Base-by-base conservation (phyloP, 2,888 invertebrate genomes). In the Apamea anceps region DNA sequence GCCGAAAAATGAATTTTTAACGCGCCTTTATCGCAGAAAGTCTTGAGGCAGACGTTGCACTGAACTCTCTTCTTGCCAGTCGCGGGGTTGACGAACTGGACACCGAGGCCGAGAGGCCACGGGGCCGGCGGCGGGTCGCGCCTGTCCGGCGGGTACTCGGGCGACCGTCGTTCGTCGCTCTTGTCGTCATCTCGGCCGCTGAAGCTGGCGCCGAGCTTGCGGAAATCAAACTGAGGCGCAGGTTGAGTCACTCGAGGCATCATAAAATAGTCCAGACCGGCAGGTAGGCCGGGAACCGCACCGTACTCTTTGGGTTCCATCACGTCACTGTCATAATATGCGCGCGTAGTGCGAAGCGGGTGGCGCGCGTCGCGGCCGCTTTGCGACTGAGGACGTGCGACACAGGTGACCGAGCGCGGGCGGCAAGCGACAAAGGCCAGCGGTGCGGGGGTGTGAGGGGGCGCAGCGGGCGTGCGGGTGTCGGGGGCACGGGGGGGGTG, bases 11-110 rank as follows among this genome's bases (percentile, higher is more conserved):
- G 99, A 77, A 99, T 99, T 97, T 99, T 99, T 77, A 99, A 97
- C 67, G 99, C 99, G 86, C 99, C 99, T 96, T 99, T 99, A 97
- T 99, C 99, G 97, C 99, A 99, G 96, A 99, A 99, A 81, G 99
- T 99, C 96, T 99, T 99, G 87, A 99, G 97, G 95, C 99, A 99
- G 84, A 99, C 99, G 94, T 99, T 99, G 97, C 99, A 99, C 97
- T 99, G 99, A 84, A 99, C 99, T 91, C 99, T 98, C 94, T 99
- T 99, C 97, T 99, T 99, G 67, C 99, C 99, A 60, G 99, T 99
- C 18, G 98, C 98, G 48, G 99, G 99, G 95, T 99, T 99, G 91
- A 99, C 98, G 93, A 98, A 98, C 93, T 99, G 98, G 60, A 98
- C 98, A 37, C 99, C 99, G 89, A 98, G 97, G 88, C 98, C 98